Percentiles rank a stretch among this genome's conserved stretches.
Conservation (phyloP, 2,113 vertebrate genomes). For the Notothenia coriiceps region DNA sequence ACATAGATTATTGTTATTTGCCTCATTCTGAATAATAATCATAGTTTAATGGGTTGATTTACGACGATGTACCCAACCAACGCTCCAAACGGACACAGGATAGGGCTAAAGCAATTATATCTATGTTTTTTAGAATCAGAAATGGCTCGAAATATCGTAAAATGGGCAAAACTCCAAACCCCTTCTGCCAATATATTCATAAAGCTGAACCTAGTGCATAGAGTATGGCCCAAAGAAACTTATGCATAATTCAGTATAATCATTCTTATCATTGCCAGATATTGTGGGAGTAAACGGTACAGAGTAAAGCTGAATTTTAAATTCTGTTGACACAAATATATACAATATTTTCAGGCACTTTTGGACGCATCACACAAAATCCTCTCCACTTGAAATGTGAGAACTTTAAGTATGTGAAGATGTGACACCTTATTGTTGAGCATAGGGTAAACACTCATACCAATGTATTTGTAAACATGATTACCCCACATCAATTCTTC, state of each 20-base stretch:
- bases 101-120: too few relatives aligned
- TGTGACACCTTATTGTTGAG: background rate
- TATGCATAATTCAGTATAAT: background rate
- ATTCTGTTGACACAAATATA: background rate
- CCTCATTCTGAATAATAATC: constrained; percentile 46
- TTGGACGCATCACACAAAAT: background rate
- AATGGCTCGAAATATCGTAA: background rate
- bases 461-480: too few relatives aligned
- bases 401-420: background rate
- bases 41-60: background rate
- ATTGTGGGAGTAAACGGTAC: background rate
- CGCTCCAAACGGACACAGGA: too few relatives aligned
- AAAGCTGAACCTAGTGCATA: constrained; percentile 8
- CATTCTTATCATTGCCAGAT: background rate
- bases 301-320: background rate
- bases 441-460: background rate
- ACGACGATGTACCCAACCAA: too few relatives aligned
- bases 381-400: background rate
- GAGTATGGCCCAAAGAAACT: background rate
- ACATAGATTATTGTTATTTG: constrained; percentile 41
- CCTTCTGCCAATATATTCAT: background rate
- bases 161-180: background rate
- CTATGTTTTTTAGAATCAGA: background rate
- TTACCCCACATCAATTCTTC: too few relatives aligned
- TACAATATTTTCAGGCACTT: background rate